phyloP scores from a whole-genome alignment of 2,113 vertebrate species.

The Bubo blakistoni region DNA sequence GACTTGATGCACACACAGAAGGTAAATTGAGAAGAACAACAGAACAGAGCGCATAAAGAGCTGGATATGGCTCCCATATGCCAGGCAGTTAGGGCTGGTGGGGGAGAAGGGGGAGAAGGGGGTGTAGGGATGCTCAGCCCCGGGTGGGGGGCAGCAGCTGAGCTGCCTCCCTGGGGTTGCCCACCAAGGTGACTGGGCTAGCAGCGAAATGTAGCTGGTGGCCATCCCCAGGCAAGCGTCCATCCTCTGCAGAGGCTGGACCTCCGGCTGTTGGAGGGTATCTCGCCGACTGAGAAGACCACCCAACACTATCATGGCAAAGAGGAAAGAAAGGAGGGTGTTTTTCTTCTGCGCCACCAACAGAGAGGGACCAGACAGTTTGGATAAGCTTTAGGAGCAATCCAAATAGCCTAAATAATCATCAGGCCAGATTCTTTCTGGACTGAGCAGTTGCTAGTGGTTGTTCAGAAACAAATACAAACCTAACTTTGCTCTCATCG shows the following conservation, averaged over 20 bases:
- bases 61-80: accelerated
- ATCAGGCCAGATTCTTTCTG: not conserved
- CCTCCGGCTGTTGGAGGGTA: accelerated
- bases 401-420: not conserved
- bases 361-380: not conserved
- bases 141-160: not conserved
- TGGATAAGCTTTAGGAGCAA: not conserved
- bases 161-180: not conserved
- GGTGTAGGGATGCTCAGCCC: not conserved
- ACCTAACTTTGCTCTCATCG: not conserved
- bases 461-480: not conserved
- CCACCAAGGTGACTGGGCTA: not conserved
- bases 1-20: not conserved
- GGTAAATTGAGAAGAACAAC: too few species aligned
- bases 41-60: not conserved
- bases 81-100: not conserved
- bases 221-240: not conserved
- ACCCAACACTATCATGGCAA: accelerated
- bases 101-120: not conserved
- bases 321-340: not conserved
- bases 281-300: accelerated
- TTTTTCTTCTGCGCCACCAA: not conserved
- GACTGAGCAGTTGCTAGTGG: constrained; percentile 4
- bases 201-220: accelerated
- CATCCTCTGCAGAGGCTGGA: not conserved